A percentile compares a stretch with the other conserved stretches of the same genome.
These are phyloP conservation scores for Brachionus asplanchnoidis DNA, from an alignment of 1,140 invertebrate genomes.

Conservation along the genomic window DNA sequence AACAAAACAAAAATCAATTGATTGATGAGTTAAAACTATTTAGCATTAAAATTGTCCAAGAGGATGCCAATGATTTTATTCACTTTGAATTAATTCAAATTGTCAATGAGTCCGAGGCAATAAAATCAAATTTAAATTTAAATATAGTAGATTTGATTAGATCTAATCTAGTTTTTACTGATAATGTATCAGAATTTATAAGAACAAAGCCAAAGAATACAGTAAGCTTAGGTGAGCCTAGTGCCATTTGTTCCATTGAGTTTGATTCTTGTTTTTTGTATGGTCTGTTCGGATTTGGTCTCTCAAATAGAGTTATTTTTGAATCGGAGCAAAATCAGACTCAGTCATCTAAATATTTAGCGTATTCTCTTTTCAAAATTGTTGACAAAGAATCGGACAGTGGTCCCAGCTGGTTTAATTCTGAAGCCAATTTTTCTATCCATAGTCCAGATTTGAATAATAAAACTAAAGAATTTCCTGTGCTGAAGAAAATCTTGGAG, in stretches of 20 bases:
- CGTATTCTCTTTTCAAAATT: slow-evolving; percentile 1
- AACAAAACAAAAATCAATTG: background rate
- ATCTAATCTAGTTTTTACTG: background rate
- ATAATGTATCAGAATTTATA: background rate
- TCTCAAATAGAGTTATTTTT: background rate
- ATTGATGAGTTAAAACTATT: slow-evolving; percentile 1
- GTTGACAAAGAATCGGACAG: background rate
- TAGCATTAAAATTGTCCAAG: background rate
- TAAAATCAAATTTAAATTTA: background rate
- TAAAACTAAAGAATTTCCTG: background rate
- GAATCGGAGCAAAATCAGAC: background rate
- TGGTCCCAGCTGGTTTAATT: background rate
- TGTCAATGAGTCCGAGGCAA: no score
- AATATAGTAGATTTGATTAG: background rate
- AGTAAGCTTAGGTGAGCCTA: background rate
- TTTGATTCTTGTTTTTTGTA: slow-evolving; percentile 2
- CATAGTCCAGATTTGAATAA: background rate
- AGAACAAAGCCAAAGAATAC: background rate
- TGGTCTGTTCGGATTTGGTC: background rate
- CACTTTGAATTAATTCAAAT: background rate
- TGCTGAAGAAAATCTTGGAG: background rate
- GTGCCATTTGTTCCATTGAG: background rate
- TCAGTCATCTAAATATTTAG: background rate
- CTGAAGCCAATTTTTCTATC: background rate
- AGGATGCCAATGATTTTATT: background rate